These are phyloP conservation scores for Crematogaster levior DNA, from an alignment of 2,888 invertebrate genomes.

Conservation along the genomic window DNA sequence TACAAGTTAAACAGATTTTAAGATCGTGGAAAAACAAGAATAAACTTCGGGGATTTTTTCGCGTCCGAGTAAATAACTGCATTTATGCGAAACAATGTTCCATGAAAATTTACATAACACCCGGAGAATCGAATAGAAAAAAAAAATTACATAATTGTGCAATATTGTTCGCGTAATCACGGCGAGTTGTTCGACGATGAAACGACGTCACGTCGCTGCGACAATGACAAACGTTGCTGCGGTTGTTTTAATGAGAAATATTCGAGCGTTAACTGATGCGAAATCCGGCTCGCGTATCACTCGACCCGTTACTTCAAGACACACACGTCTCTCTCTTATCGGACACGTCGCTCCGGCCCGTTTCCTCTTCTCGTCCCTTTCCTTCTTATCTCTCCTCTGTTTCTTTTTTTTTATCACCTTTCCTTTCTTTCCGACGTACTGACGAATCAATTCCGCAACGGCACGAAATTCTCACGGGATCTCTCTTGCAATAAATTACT, in stretches of 20 bases:
- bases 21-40: not conserved
- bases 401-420: not conserved
- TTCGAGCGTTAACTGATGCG: not conserved
- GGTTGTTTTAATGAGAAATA: not conserved
- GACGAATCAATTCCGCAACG: conserved; percentile 44
- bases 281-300: not conserved
- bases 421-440: conserved; percentile 4
- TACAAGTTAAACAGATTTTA: conserved; percentile 50
- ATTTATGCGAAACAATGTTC: conserved; percentile 19
- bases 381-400: not conserved
- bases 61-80: conserved; percentile 41
- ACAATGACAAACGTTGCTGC: not conserved
- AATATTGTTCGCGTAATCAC: not conserved
- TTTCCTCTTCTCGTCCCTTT: not conserved
- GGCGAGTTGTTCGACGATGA: not conserved
- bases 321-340: conserved; percentile 1
- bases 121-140: not conserved
- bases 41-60: not conserved
- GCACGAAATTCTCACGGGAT: conserved; percentile 59
- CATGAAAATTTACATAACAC: conserved; percentile 8
- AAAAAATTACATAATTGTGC: not conserved
- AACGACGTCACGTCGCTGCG: not conserved
- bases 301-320: conserved; percentile 1
- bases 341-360: not conserved
- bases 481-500: conserved; percentile 54